Percentiles rank a stretch among this genome's conserved stretches.
These are phyloP conservation scores for Bombus pascuorum DNA, from an alignment of 1,140 invertebrate genomes.

Conservation along the genomic window DNA sequence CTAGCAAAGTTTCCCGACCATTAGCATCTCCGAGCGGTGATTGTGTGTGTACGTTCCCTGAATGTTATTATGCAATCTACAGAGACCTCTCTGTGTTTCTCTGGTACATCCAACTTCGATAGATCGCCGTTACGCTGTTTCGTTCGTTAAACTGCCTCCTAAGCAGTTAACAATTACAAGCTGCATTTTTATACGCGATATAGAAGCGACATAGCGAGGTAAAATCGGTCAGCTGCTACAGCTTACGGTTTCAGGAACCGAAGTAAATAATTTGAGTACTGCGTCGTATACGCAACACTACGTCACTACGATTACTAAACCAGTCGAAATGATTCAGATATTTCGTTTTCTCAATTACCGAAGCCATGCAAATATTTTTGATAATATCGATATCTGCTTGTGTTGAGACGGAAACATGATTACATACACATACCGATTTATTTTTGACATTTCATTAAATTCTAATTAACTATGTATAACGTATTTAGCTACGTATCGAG, in stretches of 20 bases:
- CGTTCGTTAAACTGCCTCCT: background rate
- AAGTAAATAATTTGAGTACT: background rate
- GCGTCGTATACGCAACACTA: no score
- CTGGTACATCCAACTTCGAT: slow-evolving; percentile 1
- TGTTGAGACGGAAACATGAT: no score
- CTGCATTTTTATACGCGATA: background rate
- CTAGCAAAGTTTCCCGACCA: slow-evolving; percentile 33
- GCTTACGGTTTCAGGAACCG: background rate
- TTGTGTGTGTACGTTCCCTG: no score
- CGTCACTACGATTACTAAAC: no score
- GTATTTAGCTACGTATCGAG: no score
- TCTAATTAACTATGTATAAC: no score
- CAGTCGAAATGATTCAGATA: no score
- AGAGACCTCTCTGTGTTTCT: background rate
- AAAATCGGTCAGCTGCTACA: background rate
- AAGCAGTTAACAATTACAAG: background rate
- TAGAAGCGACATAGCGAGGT: background rate
- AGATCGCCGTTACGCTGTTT: background rate
- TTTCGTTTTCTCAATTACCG: background rate
- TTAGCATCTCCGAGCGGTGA: slow-evolving; percentile 19
- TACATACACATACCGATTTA: no score
- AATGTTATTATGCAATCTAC: slow-evolving; percentile 28
- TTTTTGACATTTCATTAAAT: no score
- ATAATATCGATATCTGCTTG: background rate
- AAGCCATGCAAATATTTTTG: background rate